Conservation (phyloP, 2,113 vertebrate genomes). For the Artemisiospiza belli region DNA sequence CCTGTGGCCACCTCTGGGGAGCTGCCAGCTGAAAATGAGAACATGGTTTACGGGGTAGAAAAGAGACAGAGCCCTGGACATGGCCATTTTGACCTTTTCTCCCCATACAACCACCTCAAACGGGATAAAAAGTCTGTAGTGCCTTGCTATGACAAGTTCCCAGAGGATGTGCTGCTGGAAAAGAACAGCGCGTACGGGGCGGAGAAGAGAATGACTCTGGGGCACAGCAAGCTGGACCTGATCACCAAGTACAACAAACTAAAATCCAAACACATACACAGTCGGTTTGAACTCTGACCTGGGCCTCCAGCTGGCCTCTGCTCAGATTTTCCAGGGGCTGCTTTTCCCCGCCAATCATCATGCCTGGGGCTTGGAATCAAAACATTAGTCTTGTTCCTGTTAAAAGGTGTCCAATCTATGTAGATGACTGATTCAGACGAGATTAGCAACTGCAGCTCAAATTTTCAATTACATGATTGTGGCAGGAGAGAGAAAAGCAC, state of each 20-base stretch:
- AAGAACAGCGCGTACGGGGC: neutral
- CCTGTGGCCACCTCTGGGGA: neutral
- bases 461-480: neutral
- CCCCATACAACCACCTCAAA: constrained; percentile 81
- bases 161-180: constrained; percentile 24
- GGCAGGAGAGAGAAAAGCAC: neutral
- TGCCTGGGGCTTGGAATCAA: neutral
- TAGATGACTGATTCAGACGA: neutral
- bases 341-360: neutral
- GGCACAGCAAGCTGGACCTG: constrained; percentile 96
- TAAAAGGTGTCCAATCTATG: neutral
- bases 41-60: constrained; percentile 18
- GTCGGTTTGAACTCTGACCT: constrained; percentile 84
- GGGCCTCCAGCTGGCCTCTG: neutral
- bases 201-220: constrained; percentile 89
- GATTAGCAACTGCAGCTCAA: neutral
- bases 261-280: constrained; percentile 87
- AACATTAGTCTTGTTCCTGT: neutral
- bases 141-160: constrained; percentile 11
- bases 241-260: constrained; percentile 94
- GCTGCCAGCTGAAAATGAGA: neutral
- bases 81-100: constrained; percentile 86
- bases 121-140: constrained; percentile 22
- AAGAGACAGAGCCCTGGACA: constrained; percentile 84
- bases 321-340: neutral